Evolutionary conservation across 2,113 vertebrate genomes (phyloP), one percentile per base, ranked within the genome.

Genomic region (Colaptes auratus): DNA sequence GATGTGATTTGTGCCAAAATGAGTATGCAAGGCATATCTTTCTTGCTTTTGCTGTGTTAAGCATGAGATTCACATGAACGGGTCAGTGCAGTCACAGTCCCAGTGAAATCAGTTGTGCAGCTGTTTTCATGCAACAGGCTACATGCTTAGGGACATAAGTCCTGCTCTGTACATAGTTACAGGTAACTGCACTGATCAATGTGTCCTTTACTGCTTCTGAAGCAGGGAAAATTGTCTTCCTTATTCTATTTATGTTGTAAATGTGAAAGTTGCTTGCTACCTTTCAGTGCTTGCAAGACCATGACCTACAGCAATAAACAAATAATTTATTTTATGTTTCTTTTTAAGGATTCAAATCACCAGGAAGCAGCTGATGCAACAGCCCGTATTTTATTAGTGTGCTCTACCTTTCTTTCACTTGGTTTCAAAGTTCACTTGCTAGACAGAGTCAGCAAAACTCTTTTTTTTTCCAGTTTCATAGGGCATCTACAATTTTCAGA

Each of bases 181-280:
- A 64, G 69, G 71, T 95, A 48, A 48, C 46, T 55, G 53, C 82
- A 69, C 36, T 72, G 79, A 42, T 53, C 8, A 70, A 55, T 53
- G 6, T 71, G 92, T 80, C 25, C 69, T 82, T 77, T 91, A 71
- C 83, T 93, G 77, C 19, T 58, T 75, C 31, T 71, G 77, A 92
- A 88, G 59, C 30, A 84, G 23, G 69, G n/a, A 66, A 28, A 93
- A 86, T 83, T 56, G 15, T 86, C 69, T 76, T 90, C 82, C 56
- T 93, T 81, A 48, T 92, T 93, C 90, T 82, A 71, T 63, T 53
- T n/a, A 27, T 20, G 16, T n/a, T 77, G 60, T 91, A 89, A 82
- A 74, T 33, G 28, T 8, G 31, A 92, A 92, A 95, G 39, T 83
- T 78, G 44, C 44, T 86, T 71, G 61, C 65, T 91, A 78, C 67